phyloP scores from a whole-genome alignment of 2,888 invertebrate genomes.

The Tenthredo notha region DNA sequence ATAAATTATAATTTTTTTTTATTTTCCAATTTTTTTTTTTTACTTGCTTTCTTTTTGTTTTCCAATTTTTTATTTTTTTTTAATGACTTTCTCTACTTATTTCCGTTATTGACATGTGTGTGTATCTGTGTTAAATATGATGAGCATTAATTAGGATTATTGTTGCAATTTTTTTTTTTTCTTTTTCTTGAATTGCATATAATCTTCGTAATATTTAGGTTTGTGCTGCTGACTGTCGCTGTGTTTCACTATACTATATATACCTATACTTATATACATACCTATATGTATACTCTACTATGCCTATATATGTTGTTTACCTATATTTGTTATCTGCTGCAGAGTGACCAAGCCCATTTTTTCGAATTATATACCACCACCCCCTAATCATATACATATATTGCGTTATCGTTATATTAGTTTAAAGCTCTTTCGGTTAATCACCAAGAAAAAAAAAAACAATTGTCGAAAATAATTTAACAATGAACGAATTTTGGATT shows the following conservation, averaged over 20 bases:
- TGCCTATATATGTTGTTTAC: constrained; percentile 2
- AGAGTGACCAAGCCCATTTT: neutral
- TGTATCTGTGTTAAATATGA: constrained; percentile 6
- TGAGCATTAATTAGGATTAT: constrained; percentile 1
- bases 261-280: neutral
- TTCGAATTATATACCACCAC: too few relatives aligned
- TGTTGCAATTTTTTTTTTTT: neutral
- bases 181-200: neutral
- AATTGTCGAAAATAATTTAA: neutral
- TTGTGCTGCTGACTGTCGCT: constrained; percentile 46
- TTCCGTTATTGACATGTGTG: constrained; percentile 11
- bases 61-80: neutral
- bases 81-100: neutral
- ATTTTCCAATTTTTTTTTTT: neutral
- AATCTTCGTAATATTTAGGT: constrained; percentile 20
- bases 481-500: neutral
- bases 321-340: neutral
- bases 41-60: neutral
- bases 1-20: neutral
- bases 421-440: neutral
- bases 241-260: constrained; percentile 1
- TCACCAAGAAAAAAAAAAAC: neutral
- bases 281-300: constrained; percentile 9
- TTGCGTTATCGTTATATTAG: neutral
- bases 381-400: too few relatives aligned